These are phyloP conservation scores for Strongylocentrotus purpuratus DNA, from an alignment of 35 echinoderm and acorn worm genomes.

Conservation along the genomic window DNA sequence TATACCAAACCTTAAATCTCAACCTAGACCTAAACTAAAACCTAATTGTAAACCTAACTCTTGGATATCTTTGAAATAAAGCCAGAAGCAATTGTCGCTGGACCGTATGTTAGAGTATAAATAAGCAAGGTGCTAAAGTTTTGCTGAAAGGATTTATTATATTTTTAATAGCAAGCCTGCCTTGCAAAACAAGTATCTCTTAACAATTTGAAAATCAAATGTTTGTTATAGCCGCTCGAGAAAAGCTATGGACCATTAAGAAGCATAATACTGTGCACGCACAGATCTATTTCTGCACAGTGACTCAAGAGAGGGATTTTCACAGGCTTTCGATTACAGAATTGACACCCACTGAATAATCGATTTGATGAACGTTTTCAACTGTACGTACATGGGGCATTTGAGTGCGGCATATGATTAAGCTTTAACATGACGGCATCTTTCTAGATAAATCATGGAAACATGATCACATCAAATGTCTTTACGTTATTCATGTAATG, in stretches of 20 bases:
- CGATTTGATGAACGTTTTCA: background rate
- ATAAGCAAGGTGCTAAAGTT: too few species aligned
- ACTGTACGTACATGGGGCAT: background rate
- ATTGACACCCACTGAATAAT: background rate
- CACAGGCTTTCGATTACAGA: background rate
- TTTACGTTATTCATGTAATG: background rate
- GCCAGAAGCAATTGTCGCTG: too few species aligned
- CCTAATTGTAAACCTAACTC: too few species aligned
- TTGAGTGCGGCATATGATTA: background rate
- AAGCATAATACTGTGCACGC: background rate
- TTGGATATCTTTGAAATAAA: too few species aligned
- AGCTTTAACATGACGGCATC: background rate
- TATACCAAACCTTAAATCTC: too few species aligned
- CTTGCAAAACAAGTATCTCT: background rate
- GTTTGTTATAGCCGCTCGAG: too few species aligned
- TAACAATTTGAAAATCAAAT: too few species aligned
- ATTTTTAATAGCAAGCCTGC: background rate
- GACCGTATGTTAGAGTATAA: too few species aligned
- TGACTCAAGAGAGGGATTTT: slow-evolving; percentile 9
- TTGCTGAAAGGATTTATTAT: background rate
- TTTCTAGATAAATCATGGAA: background rate
- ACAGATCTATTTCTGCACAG: background rate
- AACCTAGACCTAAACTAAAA: too few species aligned
- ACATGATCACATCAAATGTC: background rate
- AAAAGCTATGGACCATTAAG: background rate